phyloP scores from a whole-genome alignment of 64 coral and sea anemone genomes.

The Montipora cactus region DNA sequence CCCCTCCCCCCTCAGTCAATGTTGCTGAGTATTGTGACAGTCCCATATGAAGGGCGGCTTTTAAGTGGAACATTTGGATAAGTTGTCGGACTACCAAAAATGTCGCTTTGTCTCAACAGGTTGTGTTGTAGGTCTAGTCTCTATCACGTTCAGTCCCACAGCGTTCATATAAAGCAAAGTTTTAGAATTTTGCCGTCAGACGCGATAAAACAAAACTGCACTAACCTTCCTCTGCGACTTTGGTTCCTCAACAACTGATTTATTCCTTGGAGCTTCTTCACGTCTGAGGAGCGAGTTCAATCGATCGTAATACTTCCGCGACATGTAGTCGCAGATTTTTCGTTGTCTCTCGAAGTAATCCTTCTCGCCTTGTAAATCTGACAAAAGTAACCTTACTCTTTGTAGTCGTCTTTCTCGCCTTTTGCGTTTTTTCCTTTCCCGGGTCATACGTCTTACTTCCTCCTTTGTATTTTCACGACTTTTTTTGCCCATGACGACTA shows the following conservation, averaged over 20 bases:
- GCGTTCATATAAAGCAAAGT: neutral
- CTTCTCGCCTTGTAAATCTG: neutral
- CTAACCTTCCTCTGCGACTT: neutral
- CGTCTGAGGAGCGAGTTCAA: neutral
- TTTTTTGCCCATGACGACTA: neutral
- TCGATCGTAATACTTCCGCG: neutral
- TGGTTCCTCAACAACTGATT: neutral
- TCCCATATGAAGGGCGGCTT: no score
- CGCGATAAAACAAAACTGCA: neutral
- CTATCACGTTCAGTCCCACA: neutral
- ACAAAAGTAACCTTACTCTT: neutral
- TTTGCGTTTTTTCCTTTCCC: neutral
- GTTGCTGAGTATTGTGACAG: no score
- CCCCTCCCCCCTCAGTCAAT: no score
- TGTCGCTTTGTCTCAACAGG: no score
- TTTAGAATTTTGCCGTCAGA: neutral
- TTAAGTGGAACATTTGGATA: no score
- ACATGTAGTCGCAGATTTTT: neutral
- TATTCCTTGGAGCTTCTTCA: neutral
- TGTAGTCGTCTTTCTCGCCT: neutral
- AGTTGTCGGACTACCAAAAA: no score
- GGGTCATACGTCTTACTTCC: neutral
- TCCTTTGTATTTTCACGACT: neutral
- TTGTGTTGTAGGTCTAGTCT: neutral
- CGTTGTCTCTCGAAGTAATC: neutral